Evolutionary conservation across 1,140 invertebrate species (phyloP).

Genomic region (Drosophila takahashii): DNA sequence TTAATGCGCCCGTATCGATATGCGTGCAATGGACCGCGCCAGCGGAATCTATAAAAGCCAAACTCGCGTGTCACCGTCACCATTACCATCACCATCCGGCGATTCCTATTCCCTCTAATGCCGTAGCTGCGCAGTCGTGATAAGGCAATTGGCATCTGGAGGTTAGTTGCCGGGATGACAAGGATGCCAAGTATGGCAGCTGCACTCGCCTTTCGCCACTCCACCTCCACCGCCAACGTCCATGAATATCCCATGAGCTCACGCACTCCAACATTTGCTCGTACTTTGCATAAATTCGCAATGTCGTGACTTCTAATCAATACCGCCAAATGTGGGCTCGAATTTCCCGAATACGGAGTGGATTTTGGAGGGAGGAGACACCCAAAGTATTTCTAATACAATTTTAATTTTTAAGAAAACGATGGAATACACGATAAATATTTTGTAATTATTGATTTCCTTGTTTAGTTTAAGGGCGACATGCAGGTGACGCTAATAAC

Average conservation of each 20-base stretch:
- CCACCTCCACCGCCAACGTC: neutral
- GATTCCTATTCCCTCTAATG: neutral
- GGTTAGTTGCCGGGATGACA: constrained; percentile 9
- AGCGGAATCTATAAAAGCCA: constrained; percentile 63
- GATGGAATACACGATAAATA: no score
- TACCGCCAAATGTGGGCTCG: neutral
- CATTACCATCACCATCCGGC: constrained; percentile 9
- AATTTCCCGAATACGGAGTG: no score
- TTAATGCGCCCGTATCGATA: constrained; percentile 82
- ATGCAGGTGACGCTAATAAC: no score
- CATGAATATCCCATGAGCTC: constrained; percentile 70
- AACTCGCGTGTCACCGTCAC: constrained; percentile 34
- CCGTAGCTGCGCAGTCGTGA: constrained; percentile 33
- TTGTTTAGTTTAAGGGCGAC: no score
- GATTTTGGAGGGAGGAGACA: no score
- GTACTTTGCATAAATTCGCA: constrained; percentile 25
- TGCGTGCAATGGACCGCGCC: constrained; percentile 58
- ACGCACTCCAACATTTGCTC: constrained; percentile 26
- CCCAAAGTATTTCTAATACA: no score
- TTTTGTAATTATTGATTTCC: no score
- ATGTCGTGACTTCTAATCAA: constrained; percentile 51
- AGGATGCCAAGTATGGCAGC: neutral
- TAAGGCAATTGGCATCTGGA: constrained; percentile 25
- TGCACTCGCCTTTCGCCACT: constrained; percentile 7
- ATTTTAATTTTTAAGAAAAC: no score